A percentile compares a stretch with the other conserved stretches of the same genome.
Evolutionary conservation across 2,888 invertebrate species (phyloP).

Genomic region (Lissocephala sabroskyi): DNA sequence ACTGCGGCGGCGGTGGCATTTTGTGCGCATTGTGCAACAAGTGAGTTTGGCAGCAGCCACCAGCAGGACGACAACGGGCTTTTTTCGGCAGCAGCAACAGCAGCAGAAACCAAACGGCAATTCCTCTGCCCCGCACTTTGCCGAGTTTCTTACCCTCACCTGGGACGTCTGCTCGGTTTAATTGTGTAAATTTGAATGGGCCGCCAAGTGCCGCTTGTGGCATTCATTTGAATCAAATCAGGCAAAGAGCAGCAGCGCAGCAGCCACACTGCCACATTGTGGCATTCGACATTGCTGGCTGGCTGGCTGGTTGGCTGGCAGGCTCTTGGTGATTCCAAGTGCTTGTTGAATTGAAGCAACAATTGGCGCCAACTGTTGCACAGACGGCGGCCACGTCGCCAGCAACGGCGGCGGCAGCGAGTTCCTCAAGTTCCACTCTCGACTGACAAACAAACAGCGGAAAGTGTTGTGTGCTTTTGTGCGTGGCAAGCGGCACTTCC

Average conservation of each 20-base stretch:
- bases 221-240: constrained; percentile 29
- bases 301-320: too few species aligned
- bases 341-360: constrained; percentile 54
- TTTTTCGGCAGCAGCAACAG: constrained; percentile 37
- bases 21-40: constrained; percentile 72
- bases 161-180: too few species aligned
- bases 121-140: constrained; percentile 12
- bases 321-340: constrained; percentile 30
- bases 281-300: too few species aligned
- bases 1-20: constrained; percentile 41
- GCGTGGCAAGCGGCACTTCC: constrained; percentile 17
- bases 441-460: constrained; percentile 20
- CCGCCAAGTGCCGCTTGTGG: constrained; percentile 36
- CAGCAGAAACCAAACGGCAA: constrained; percentile 13
- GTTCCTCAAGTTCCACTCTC: neutral
- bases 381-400: neutral
- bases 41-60: constrained; percentile 73
- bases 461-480: constrained; percentile 48
- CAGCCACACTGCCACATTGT: too few species aligned
- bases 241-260: constrained; percentile 12
- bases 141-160: too few species aligned
- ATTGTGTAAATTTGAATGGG: constrained; percentile 42
- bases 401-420: neutral
- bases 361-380: constrained; percentile 61
- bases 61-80: constrained; percentile 69